Evolutionary conservation across 2,888 invertebrate species (phyloP).

Genomic region (Drosophila kuntzei): DNA sequence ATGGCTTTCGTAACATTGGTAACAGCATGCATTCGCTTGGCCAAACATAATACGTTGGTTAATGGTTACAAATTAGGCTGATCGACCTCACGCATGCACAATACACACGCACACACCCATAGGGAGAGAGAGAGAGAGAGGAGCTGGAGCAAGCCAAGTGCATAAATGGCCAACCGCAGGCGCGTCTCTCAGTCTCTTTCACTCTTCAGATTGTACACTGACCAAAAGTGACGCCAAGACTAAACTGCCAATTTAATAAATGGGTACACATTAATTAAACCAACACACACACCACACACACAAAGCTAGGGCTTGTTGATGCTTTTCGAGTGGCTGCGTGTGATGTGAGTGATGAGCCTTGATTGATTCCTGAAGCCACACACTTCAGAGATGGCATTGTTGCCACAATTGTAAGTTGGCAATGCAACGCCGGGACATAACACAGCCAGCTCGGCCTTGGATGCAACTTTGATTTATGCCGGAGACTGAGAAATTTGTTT

Average conservation of each 20-base stretch:
- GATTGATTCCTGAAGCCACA: slow-evolving; percentile 84
- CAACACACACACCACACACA: slow-evolving; percentile 50
- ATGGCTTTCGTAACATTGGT: slow-evolving; percentile 31
- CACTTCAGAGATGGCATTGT: slow-evolving; percentile 77
- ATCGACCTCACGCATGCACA: slow-evolving; percentile 67
- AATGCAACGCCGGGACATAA: slow-evolving; percentile 24
- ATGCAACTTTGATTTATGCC: slow-evolving; percentile 71
- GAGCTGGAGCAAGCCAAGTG: slow-evolving; percentile 42
- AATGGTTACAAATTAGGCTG: slow-evolving; percentile 83
- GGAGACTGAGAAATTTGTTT: slow-evolving; percentile 65
- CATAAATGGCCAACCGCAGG: slow-evolving; percentile 58
- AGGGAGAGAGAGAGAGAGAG: slow-evolving; percentile 2
- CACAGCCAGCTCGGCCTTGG: slow-evolving; percentile 57
- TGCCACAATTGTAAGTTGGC: slow-evolving; percentile 63
- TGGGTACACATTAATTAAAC: slow-evolving; percentile 83
- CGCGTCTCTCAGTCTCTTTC: slow-evolving; percentile 34
- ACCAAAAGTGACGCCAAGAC: slow-evolving; percentile 59
- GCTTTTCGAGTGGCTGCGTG: slow-evolving; percentile 50
- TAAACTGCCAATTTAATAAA: slow-evolving; percentile 84
- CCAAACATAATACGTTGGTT: slow-evolving; percentile 75
- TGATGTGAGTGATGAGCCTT: slow-evolving; percentile 81
- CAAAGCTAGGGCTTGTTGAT: slow-evolving; percentile 37
- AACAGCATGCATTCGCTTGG: slow-evolving; percentile 65
- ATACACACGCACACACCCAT: slow-evolving; percentile 12
- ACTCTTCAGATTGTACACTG: slow-evolving; percentile 22